A percentile compares a stretch with the other conserved stretches of the same genome.
Evolutionary conservation across 1,140 invertebrate species (phyloP).

Genomic region (Aplysia californica): DNA sequence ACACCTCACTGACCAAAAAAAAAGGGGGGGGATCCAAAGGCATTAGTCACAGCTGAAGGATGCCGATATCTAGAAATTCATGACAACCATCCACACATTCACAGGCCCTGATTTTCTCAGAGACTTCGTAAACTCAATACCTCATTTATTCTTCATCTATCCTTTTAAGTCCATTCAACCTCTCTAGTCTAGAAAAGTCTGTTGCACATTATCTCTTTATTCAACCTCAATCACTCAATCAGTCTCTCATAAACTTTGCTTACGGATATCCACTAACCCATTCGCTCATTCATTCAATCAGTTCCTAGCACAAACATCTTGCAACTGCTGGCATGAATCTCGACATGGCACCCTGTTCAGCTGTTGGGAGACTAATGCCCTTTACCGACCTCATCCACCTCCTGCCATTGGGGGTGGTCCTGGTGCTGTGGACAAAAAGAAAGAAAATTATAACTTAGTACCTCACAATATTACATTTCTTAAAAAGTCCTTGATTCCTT

Average conservation of each 20-base stretch:
- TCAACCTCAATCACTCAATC: not conserved
- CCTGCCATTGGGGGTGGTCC: slow-evolving; percentile 52
- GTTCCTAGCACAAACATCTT: no score
- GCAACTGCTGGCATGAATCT: no score
- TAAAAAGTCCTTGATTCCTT: no score
- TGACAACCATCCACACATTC: not conserved
- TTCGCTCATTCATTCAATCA: not conserved
- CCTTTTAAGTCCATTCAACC: not conserved
- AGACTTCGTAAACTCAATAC: no score
- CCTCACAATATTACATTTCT: no score
- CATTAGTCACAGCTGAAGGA: not conserved
- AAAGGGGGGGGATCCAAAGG: no score
- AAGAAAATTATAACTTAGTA: not conserved
- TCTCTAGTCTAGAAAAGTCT: not conserved
- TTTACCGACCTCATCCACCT: slow-evolving; percentile 56
- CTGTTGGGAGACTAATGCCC: no score
- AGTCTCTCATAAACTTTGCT: not conserved
- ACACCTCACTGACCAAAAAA: no score
- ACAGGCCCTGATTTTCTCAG: no score
- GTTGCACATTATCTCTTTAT: not conserved
- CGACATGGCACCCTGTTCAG: no score
- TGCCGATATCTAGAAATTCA: not conserved
- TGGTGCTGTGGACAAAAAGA: slow-evolving; percentile 37
- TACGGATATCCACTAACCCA: not conserved
- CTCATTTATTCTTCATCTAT: no score